A percentile compares a stretch with the other conserved stretches of the same genome.
phyloP scores from a whole-genome alignment of 2,797 vertebrate genomes.

The Platyrinchus mystaceus region DNA sequence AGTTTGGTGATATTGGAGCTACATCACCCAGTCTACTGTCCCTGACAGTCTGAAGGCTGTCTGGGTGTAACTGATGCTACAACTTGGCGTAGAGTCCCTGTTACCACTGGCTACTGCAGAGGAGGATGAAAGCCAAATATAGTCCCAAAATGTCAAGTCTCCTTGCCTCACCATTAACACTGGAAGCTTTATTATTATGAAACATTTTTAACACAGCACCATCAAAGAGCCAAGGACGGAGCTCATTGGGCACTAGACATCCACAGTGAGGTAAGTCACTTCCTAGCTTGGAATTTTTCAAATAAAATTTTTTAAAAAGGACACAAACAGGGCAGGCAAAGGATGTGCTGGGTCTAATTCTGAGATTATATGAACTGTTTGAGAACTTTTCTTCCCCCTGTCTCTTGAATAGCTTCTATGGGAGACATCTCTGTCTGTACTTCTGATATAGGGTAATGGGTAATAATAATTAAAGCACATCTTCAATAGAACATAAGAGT shows the following conservation, averaged over 20 bases:
- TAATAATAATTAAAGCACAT: neutral
- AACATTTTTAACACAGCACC: neutral
- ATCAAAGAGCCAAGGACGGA: neutral
- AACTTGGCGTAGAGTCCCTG: neutral
- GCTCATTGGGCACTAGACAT: neutral
- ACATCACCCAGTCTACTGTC: neutral
- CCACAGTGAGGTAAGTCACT: neutral
- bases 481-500: neutral
- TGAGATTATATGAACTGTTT: neutral
- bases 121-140: constrained; percentile 25
- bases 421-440: neutral
- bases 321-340: neutral
- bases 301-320: neutral
- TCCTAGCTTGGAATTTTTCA: neutral
- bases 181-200: constrained; percentile 3
- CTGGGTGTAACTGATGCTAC: constrained; percentile 23
- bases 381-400: neutral
- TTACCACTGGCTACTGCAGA: constrained; percentile 51
- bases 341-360: neutral
- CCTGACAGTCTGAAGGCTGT: neutral
- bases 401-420: neutral
- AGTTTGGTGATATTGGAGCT: constrained; percentile 50
- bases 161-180: constrained; percentile 7
- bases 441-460: neutral
- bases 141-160: constrained; percentile 11